These are phyloP conservation scores for Mesorhabditis sp. DNA, from an alignment of 2,888 invertebrate genomes.

Conservation along the genomic window DNA sequence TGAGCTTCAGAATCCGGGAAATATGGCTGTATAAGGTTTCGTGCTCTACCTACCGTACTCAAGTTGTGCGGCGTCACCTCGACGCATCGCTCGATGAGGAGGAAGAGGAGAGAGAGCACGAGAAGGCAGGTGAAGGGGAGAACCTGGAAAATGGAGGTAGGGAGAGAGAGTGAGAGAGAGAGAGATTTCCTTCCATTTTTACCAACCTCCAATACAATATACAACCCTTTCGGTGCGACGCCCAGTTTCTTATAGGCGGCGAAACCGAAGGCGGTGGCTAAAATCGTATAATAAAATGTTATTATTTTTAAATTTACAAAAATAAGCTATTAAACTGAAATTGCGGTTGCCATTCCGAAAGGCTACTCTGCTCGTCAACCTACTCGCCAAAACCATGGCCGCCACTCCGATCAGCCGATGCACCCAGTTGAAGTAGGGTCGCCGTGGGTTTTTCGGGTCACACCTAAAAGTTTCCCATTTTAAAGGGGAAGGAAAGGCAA, in stretches of 20 bases:
- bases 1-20: neutral
- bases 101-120: neutral
- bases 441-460: constrained; percentile 31
- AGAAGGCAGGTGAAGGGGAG: constrained; percentile 2
- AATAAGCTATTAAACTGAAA: neutral
- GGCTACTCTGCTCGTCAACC: constrained; percentile 11
- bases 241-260: neutral
- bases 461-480: constrained; percentile 19
- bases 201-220: neutral
- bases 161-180: neutral
- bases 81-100: neutral
- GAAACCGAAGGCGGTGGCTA: neutral
- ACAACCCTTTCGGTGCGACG: neutral
- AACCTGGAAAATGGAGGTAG: neutral
- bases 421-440: constrained; percentile 42
- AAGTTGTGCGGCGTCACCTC: constrained; percentile 5
- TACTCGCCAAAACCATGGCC: constrained; percentile 34
- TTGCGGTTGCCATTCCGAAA: neutral
- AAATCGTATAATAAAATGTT: neutral
- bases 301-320: neutral
- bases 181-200: neutral
- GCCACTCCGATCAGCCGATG: constrained; percentile 36
- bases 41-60: neutral
- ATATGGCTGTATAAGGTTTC: neutral
- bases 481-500: no score